phyloP scores from a whole-genome alignment of 2,113 vertebrate species.

The Gymnocephalus cernua region DNA sequence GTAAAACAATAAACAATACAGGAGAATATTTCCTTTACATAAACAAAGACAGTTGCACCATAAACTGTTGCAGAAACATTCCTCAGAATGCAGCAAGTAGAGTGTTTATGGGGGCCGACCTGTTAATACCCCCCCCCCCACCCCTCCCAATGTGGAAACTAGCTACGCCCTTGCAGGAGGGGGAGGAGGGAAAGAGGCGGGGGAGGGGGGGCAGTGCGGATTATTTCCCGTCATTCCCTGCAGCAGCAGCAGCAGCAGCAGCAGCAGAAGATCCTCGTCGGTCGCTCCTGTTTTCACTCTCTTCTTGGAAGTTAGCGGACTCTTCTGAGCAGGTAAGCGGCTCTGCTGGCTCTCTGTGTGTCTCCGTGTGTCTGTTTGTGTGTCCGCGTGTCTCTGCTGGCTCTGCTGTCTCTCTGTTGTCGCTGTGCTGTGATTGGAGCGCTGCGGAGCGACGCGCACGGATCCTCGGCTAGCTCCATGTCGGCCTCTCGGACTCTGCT shows the following conservation, averaged over 20 bases:
- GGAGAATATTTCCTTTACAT: too few species aligned
- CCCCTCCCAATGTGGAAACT: too few species aligned
- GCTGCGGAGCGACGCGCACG: too few species aligned
- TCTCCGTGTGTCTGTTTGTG: neutral
- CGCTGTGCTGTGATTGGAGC: slow-evolving; percentile 37
- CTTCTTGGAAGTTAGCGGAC: slow-evolving; percentile 22
- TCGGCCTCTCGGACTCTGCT: neutral
- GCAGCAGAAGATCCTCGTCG: neutral
- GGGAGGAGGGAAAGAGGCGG: neutral
- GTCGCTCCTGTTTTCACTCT: slow-evolving; percentile 6
- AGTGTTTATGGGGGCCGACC: too few species aligned
- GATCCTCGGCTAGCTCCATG: slow-evolving; percentile 18
- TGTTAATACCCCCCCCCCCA: too few species aligned
- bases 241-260: slow-evolving; percentile 65
- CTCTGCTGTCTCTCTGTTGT: neutral
- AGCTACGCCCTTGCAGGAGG: neutral
- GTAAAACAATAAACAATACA: too few species aligned
- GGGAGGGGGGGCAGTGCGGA: slow-evolving; percentile 70
- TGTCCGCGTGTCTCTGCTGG: neutral
- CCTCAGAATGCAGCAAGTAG: too few species aligned
- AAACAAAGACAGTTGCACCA: too few species aligned
- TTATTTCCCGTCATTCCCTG: slow-evolving; percentile 77
- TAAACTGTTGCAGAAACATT: too few species aligned
- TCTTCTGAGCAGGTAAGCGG: slow-evolving; percentile 41
- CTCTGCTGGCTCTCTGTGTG: too few species aligned